Base-by-base conservation (phyloP, 2,888 invertebrate genomes). In the Rugalucina vietnamica region DNA sequence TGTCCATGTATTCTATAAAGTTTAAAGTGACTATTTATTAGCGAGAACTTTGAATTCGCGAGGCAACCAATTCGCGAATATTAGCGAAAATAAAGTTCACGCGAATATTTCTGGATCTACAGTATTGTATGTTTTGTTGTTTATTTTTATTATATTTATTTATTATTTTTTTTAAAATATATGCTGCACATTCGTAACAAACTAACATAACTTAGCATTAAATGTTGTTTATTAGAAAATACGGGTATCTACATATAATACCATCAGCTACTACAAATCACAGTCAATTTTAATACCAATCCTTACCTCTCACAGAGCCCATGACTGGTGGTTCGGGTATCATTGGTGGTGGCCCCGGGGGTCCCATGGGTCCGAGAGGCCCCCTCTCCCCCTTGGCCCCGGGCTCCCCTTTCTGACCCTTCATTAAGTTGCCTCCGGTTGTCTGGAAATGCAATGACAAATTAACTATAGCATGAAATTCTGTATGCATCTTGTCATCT, bases 361-460 rank as follows among this genome's bases (percentile, higher is more conserved):
- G 83, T 32, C 87, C 88, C 21, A 54, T 79, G 0, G 60, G 70
- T 65, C 91, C 91, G n/a, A 78, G 81, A 10, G 57, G 54, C 10
- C 87, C 86, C 43, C 39, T 74, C 18, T 73, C 81, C 32, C 90
- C 90, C 36, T 75, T 71, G 37, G 87, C 88, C 32, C 90, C 90
- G 54, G 85, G 84, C 12, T 57, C 79, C 1, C 88, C 90, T 54
- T 73, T 69, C 29, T 36, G 36, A n/a, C 27, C 72, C 70, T 43
- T 72, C 14, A 34, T 24, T 1, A 43, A 72, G 49, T 37, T 29
- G 43, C 24, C 4, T 21, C 18, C 39, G 37, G 39, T n/a, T 34
- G 65, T n/a, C 18, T 65, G 34, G 18, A 57, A 8, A 27, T n/a
- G n/a, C n/a, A n/a, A n/a, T n/a, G n/a, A n/a, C n/a, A n/a, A n/a